phyloP scores from a whole-genome alignment of 2,797 vertebrate species.

The Enteromius unitaeniatus region DNA sequence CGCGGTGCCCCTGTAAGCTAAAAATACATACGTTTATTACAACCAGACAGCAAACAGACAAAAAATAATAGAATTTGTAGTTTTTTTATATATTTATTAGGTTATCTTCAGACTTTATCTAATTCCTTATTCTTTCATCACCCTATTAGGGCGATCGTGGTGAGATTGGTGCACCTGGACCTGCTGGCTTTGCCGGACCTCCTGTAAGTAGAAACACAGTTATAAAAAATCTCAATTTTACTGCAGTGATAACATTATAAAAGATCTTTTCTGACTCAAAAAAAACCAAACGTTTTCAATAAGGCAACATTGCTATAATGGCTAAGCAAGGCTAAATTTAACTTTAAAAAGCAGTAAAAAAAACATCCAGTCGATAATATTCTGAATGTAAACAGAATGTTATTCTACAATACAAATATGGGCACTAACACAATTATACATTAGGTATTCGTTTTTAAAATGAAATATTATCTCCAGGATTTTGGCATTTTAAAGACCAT shows the following conservation, averaged over 20 bases:
- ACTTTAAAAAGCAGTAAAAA: neutral
- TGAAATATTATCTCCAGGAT: neutral
- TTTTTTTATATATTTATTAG: neutral
- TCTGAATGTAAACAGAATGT: neutral
- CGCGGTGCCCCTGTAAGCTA: slow-evolving; percentile 92
- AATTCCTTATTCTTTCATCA: slow-evolving; percentile 26
- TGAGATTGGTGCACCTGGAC: slow-evolving; percentile 91
- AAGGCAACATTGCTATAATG: neutral
- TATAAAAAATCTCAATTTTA: neutral
- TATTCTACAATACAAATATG: neutral
- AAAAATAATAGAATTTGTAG: neutral
- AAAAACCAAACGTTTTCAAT: neutral
- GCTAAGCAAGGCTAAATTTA: neutral
- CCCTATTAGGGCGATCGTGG: slow-evolving; percentile 90
- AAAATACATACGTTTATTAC: slow-evolving; percentile 5
- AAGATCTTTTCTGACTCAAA: neutral
- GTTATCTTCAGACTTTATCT: neutral
- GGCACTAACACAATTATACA: neutral
- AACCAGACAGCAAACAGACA: neutral
- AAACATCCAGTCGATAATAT: neutral
- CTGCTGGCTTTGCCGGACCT: slow-evolving; percentile 96
- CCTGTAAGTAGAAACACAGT: slow-evolving; percentile 83
- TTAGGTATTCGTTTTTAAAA: neutral
- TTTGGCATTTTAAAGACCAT: neutral
- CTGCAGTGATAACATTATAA: neutral